phyloP scores from a whole-genome alignment of 2,888 invertebrate species.

The Vesta saturnalis region DNA sequence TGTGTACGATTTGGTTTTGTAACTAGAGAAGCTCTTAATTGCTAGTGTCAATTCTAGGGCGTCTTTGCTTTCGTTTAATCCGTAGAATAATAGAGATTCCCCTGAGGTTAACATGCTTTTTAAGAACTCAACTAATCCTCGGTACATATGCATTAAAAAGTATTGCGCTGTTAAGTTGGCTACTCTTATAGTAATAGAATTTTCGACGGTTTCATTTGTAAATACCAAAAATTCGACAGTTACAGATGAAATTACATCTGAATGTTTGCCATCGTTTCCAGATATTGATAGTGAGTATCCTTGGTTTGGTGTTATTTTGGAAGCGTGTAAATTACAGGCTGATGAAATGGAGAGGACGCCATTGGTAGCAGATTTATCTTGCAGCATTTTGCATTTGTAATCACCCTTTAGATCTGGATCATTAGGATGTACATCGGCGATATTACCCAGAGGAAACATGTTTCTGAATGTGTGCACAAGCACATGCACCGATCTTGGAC shows the following conservation, averaged over 20 bases:
- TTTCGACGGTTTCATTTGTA: constrained; percentile 82
- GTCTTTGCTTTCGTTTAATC: constrained; percentile 73
- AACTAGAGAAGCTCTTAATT: constrained; percentile 66
- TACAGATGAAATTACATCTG: constrained; percentile 87
- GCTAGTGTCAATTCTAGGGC: constrained; percentile 79
- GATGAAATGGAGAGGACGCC: constrained; percentile 75
- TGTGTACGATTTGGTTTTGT: constrained; percentile 72
- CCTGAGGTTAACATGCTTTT: constrained; percentile 72
- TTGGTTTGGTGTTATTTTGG: constrained; percentile 74
- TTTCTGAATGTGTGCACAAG: constrained; percentile 82
- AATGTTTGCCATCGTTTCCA: constrained; percentile 90
- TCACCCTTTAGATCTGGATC: constrained; percentile 92
- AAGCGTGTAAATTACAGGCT: constrained; percentile 83
- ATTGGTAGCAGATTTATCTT: constrained; percentile 66
- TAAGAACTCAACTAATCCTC: constrained; percentile 76
- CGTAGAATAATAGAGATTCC: constrained; percentile 76
- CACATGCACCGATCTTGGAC: constrained; percentile 82
- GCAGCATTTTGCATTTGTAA: constrained; percentile 85
- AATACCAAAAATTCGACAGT: constrained; percentile 84
- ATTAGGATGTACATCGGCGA: constrained; percentile 92
- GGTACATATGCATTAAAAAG: constrained; percentile 82
- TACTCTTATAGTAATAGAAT: constrained; percentile 82
- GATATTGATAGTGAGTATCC: constrained; percentile 82
- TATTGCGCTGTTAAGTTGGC: constrained; percentile 76
- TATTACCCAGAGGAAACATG: constrained; percentile 79